Percentiles rank a stretch among this genome's conserved stretches.
Conservation (phyloP, 1,140 invertebrate species). For the Drosophila eugracilis region DNA sequence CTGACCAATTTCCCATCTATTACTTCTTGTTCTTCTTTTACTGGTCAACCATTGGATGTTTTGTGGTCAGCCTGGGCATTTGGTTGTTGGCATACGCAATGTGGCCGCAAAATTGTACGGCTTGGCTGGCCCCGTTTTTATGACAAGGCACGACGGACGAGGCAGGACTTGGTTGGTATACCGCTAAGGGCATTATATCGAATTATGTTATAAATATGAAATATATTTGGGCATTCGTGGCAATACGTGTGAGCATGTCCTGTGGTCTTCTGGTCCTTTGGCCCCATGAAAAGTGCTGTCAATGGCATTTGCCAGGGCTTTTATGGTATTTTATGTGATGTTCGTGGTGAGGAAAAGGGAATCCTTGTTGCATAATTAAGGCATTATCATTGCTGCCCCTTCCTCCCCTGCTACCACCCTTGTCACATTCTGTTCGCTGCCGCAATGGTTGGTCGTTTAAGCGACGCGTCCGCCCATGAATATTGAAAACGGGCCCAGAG, state of each 20-base stretch:
- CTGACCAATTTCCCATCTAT: conserved; percentile 3
- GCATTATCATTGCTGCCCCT: conserved; percentile 52
- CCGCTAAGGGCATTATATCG: conserved; percentile 70
- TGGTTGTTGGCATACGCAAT: conserved; percentile 62
- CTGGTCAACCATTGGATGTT: conserved; percentile 22
- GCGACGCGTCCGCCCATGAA: conserved; percentile 29
- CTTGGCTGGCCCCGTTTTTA: conserved; percentile 64
- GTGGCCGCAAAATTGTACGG: conserved; percentile 69
- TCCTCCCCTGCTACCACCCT: too few relatives aligned
- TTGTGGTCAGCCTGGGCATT: conserved; percentile 69
- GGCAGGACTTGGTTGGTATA: conserved; percentile 6
- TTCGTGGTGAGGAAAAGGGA: conserved; percentile 49
- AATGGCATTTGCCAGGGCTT: conserved; percentile 58
- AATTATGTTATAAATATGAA: conserved; percentile 82
- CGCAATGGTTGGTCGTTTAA: conserved; percentile 24
- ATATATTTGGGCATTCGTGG: conserved; percentile 64
- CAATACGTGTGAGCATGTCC: conserved; percentile 63
- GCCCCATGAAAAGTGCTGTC: conserved; percentile 53
- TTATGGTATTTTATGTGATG: conserved; percentile 71
- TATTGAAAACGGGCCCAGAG: conserved; percentile 25
- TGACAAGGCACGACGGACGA: conserved; percentile 34
- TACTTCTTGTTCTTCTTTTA: not conserved
- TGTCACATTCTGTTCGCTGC: conserved; percentile 8
- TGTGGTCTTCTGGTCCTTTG: not conserved
- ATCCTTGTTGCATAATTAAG: conserved; percentile 65